Conservation (phyloP, 1,140 invertebrate species). For the Drosophila ohnishii region DNA sequence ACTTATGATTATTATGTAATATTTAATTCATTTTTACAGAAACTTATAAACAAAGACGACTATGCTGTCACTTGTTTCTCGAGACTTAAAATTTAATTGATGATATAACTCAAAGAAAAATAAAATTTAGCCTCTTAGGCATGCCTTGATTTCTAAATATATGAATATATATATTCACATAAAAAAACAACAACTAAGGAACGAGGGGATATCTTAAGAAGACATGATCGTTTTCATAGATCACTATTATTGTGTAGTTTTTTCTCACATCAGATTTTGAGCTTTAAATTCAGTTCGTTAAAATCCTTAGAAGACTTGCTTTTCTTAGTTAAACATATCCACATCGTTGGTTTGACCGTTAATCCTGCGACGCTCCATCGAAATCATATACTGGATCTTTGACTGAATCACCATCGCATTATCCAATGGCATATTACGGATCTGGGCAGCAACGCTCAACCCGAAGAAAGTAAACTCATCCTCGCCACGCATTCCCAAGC, state of each 20-base stretch:
- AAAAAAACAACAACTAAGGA: not conserved
- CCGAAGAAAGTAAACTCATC: constrained; percentile 71
- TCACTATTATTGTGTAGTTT: not conserved
- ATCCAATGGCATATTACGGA: constrained; percentile 61
- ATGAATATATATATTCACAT: not conserved
- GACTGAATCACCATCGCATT: constrained; percentile 70
- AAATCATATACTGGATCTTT: constrained; percentile 61
- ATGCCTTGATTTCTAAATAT: not conserved
- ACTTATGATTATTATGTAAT: not conserved
- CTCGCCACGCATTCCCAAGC: constrained; percentile 24
- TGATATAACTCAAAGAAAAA: not conserved
- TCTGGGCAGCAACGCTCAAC: constrained; percentile 60
- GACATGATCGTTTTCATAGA: not conserved
- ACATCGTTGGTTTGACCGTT: constrained; percentile 38
- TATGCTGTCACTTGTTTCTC: not conserved
- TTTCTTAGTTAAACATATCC: constrained; percentile 35
- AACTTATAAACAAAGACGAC: not conserved
- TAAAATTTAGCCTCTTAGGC: not conserved
- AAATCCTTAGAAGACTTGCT: not conserved
- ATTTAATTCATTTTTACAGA: not conserved
- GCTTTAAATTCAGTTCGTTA: not conserved
- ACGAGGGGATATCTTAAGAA: not conserved
- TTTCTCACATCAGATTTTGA: not conserved
- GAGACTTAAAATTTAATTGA: not conserved
- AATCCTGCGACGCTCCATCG: constrained; percentile 60